Evolutionary conservation across 2,888 invertebrate genomes (phyloP).

Genomic region (Exocentrus adspersus): DNA sequence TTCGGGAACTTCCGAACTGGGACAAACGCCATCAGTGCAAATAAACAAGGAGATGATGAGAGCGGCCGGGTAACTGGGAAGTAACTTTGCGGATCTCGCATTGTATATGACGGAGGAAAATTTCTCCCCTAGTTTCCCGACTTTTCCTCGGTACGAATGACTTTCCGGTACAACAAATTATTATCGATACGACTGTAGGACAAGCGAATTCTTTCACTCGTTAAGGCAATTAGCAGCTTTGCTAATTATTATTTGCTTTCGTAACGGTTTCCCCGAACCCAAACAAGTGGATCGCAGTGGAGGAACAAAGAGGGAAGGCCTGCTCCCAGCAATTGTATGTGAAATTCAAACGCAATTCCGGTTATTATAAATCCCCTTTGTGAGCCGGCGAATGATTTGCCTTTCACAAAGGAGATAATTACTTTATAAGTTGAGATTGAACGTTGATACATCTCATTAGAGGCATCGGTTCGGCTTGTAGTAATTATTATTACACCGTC

Average conservation of each 20-base stretch:
- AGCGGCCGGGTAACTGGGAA: no score
- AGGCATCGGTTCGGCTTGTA: slow-evolving; percentile 22
- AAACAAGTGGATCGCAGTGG: background rate
- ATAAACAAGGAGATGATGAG: no score
- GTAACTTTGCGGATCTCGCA: no score
- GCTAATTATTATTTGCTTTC: background rate
- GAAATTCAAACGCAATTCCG: slow-evolving; percentile 43
- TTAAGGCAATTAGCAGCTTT: no score
- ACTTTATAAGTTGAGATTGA: slow-evolving; percentile 38
- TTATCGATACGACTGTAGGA: no score
- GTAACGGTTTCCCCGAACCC: background rate
- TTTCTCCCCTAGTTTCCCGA: no score
- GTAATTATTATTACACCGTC: slow-evolving; percentile 25
- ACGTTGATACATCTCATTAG: slow-evolving; percentile 29
- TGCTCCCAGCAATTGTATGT: slow-evolving; percentile 39
- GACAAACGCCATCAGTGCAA: background rate
- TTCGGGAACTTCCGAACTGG: background rate
- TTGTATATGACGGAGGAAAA: no score
- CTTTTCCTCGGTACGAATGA: no score
- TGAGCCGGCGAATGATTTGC: slow-evolving; percentile 40
- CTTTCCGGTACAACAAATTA: no score
- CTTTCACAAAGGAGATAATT: slow-evolving; percentile 41
- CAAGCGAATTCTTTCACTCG: no score
- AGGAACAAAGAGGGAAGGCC: background rate
- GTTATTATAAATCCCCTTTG: slow-evolving; percentile 39